Conservation (phyloP, 1,140 invertebrate genomes). For the Whitmania pigra region DNA sequence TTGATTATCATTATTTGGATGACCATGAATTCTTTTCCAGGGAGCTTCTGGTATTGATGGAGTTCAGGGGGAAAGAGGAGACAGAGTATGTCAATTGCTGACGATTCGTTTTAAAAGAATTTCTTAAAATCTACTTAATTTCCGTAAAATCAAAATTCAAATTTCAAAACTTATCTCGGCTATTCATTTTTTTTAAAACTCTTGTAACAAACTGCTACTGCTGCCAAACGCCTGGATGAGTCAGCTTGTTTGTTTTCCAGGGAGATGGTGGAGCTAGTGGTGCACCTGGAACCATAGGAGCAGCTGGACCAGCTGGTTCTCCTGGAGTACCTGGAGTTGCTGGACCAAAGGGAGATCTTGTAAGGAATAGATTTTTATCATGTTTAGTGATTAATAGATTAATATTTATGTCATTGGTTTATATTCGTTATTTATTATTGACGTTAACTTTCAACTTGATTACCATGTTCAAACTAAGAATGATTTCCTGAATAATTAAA, state of each 20-base stretch:
- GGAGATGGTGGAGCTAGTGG: constrained; percentile 10
- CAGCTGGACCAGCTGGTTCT: constrained; percentile 14
- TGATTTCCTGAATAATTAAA: no score
- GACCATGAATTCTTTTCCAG: background rate
- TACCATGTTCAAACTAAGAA: no score
- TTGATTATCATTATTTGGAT: no score
- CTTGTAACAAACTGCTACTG: background rate
- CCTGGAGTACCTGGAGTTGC: background rate
- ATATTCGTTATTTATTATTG: no score
- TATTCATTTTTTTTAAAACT: no score
- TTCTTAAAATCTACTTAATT: no score
- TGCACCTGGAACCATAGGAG: background rate
- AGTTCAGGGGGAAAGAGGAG: constrained; percentile 18
- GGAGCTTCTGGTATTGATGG: constrained; percentile 19
- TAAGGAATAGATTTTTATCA: background rate
- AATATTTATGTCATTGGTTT: no score
- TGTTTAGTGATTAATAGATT: no score
- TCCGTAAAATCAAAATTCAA: no score
- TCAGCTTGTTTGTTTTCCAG: background rate
- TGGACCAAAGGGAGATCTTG: constrained; percentile 6
- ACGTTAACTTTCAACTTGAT: no score
- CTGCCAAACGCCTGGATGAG: background rate
- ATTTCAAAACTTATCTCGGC: no score
- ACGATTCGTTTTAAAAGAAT: background rate
- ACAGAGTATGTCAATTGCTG: constrained; percentile 8